Base-by-base conservation (phyloP, 2,113 vertebrate species). In the Willisornis vidua region DNA sequence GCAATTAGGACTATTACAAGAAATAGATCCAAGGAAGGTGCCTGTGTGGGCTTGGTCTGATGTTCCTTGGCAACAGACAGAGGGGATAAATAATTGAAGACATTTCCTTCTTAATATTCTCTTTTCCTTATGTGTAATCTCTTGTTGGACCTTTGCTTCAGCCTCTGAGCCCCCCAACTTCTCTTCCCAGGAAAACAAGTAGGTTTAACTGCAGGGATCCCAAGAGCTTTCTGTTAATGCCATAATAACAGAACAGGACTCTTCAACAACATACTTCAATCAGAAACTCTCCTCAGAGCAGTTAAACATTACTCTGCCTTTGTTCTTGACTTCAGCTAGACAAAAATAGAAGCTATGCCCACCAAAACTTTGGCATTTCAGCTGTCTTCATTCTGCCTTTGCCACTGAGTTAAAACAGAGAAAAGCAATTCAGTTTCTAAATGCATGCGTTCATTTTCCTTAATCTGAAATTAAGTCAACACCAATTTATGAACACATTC, bases 1-100 rank as follows among this genome's bases (percentile, higher is more conserved):
- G 92, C 79, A 97, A 67, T 97, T 97, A 96, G 75, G 31, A 66
- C 92, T 95, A 93, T 96, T 96, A 95, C 51, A 89, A 94, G 75
- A 74, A 92, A 82, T 65, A 82, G 57, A 96, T 62, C 84, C 73
- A 92, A 61, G 77, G 81, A 96, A 94, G 57, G 88, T 87, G 96
- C 70, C 94, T 92, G 75, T 62, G 58, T 77, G 96, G 93, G 79
- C 59, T 83, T 92, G 67, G 52, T 96, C 89, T 14, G 11, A 94
- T 43, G 63, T 23, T 90, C 74, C 89, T 90, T 79, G 31, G 90
- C 84, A 97, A 93, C 77, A 95, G 80, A 80, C 45, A 8, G 68
- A 70, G 26, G 1, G 4, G 15, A 23, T 48, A 29, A 57, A 29
- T 58, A 57, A 83, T 33, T 45, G 28, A 91, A 90, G 61, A 62